phyloP scores from a whole-genome alignment of 1,140 invertebrate genomes.

The Riptortus pedestris region DNA sequence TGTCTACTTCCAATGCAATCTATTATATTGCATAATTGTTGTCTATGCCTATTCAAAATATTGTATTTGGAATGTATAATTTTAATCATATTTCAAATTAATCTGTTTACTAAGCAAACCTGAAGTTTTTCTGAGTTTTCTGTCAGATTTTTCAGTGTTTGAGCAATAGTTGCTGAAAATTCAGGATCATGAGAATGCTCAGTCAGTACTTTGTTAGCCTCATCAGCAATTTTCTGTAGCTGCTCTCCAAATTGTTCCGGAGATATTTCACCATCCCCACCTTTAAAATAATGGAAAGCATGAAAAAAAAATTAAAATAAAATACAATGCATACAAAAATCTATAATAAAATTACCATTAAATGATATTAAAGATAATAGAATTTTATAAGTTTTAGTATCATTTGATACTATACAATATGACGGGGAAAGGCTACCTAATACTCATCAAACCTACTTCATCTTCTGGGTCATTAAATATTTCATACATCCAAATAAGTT shows the following conservation, averaged over 20 bases:
- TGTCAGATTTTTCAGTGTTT: conserved; percentile 40
- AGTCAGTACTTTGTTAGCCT: conserved; percentile 31
- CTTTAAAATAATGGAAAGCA: conserved; percentile 1
- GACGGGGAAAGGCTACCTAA: too few species aligned
- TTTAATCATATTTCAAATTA: not conserved
- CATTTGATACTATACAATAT: not conserved
- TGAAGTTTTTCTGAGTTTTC: conserved; percentile 38
- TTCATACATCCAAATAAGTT: too few species aligned
- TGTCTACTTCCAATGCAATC: too few species aligned
- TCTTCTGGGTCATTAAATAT: too few species aligned
- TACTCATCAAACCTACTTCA: too few species aligned
- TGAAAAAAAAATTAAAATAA: not conserved
- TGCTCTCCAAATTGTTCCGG: conserved; percentile 24
- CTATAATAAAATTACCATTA: not conserved
- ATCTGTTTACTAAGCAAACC: conserved; percentile 27
- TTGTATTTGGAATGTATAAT: not conserved
- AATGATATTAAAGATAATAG: not conserved
- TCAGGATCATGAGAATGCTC: conserved; percentile 32
- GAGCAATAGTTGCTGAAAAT: conserved; percentile 39
- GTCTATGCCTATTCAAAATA: not conserved
- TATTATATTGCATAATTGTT: too few species aligned
- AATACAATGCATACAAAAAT: not conserved
- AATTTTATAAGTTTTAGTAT: not conserved
- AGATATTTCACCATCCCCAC: conserved; percentile 29
- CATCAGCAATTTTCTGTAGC: conserved; percentile 40